Evolutionary conservation across 2,113 vertebrate species (phyloP).

Genomic region (Onychostruthus taczanowskii): DNA sequence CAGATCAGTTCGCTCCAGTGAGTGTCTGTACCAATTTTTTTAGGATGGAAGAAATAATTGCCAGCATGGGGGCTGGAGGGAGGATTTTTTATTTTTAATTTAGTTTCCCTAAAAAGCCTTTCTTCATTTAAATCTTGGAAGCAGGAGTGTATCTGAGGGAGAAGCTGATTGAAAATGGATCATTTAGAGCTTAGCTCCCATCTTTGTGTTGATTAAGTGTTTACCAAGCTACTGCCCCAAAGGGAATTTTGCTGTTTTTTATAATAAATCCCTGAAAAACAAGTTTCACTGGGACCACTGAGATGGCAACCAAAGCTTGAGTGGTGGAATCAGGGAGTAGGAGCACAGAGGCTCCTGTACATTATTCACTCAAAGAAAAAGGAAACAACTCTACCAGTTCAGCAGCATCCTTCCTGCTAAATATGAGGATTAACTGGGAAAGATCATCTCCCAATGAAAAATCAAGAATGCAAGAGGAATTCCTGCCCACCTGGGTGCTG

Average conservation of each 20-base stretch:
- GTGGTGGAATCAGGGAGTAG: neutral
- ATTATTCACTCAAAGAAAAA: neutral
- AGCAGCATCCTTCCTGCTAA: neutral
- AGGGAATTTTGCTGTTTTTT: neutral
- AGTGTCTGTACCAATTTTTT: constrained; percentile 24
- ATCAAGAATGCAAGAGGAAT: neutral
- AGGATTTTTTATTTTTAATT: constrained; percentile 22
- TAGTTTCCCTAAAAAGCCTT: constrained; percentile 1
- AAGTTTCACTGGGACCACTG: neutral
- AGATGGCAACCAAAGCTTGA: neutral
- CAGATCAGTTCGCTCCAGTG: constrained; percentile 37
- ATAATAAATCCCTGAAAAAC: neutral
- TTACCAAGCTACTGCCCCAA: neutral
- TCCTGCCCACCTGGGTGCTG: rapidly evolving
- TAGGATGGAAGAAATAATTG: constrained; percentile 43
- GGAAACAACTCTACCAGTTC: neutral
- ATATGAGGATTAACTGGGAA: neutral
- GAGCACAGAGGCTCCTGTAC: neutral
- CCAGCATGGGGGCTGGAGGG: neutral
- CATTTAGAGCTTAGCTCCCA: neutral
- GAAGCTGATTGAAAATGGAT: neutral
- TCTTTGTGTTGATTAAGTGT: neutral
- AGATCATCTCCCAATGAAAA: neutral
- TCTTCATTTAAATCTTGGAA: constrained; percentile 29
- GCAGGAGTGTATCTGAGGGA: neutral